Evolutionary conservation across 2,113 vertebrate genomes (phyloP), one percentile per base, ranked within the genome.

Genomic region (Meriones unguiculatus): DNA sequence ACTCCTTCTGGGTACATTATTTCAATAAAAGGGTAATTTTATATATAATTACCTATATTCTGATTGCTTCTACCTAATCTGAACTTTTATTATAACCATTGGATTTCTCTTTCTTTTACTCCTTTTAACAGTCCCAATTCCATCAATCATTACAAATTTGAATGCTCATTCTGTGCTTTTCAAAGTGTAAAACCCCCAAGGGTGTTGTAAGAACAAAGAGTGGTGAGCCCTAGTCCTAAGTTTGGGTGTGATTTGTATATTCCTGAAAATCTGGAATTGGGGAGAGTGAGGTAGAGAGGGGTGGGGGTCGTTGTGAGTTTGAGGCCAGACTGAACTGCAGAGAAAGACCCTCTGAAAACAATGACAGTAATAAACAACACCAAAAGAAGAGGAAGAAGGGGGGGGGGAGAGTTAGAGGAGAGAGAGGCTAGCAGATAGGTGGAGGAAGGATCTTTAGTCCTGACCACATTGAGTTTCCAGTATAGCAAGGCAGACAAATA

Each of bases 11-110:
- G 52, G 57, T 97, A 90, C 89, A 96, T 90, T 96, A 59, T 85
- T 95, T 95, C 86, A 92, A 86, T 77, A 95, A 89, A 90, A 92
- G 77, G 30, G 30, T 92, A 85, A 95, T 96, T 97, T 97, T 88
- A 92, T 96, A 90, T 30, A 92, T 91, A 95, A 95, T 97, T 95
- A 90, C 89, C 72, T 97, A 35, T 65, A 6, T 94, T 94, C 32
- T 35, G 59, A 3, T 90, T 90, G 72, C 65, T 90, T 46, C 52
- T 12, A 77, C 86, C 57, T 87, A 76, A 76, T 85, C 52, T 93
- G 80, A 94, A 81, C 38, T 82, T 57, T 89, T 94, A 78, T 35
- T 77, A 72, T 25, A 70, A 86, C 35, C 95, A 69, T 24, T 81
- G 54, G 81, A 92, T 89, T 38, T 64, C 6, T 32, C 10, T 9